Base-by-base conservation (phyloP, 2,797 vertebrate species). In the Thripadectes ignobilis region DNA sequence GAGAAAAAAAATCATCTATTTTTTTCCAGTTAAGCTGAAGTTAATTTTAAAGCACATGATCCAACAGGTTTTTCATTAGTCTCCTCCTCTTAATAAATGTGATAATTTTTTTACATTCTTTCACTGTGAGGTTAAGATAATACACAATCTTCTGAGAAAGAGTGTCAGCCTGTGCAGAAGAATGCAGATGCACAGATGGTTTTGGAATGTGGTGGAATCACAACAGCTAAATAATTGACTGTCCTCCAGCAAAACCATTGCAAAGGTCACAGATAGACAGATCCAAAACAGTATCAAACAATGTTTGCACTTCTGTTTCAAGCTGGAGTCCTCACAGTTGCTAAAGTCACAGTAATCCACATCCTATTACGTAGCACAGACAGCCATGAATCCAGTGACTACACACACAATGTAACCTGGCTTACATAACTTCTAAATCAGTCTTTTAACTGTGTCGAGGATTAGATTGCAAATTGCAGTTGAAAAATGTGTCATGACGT, bases 401-500 rank as follows among this genome's bases (percentile, higher is more conserved):
- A 26, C 15, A 51, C 41, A 34, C 34, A 73, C 49, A 0, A 29
- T 62, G 45, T 76, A 62, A 69, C 76, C 72, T 76, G 66, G 81
- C n/a, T 75, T 89, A 75, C 26, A 1, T n/a, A 68, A 52, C 82
- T 39, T 8, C n/a, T 75, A 34, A 72, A 48, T 34, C 78, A 65
- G 36, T 26, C 78, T 77, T 76, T 82, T 67, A 85, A 80, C 34
- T 49, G 34, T 22, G 24, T 54, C 61, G 43, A 62, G 45, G 66
- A 74, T 94, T 89, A 81, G 54, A 86, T 89, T 93, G 76, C 63
- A 82, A 88, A n/a, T 75, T 55, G 46, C 34, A 92, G 73, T n/a
- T 87, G 92, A 91, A 96, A 96, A 91, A 54, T 69, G 45, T 93
- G 71, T 43, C 79, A 55, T 20, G 82, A 92, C 49, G 54, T 43